phyloP scores from a whole-genome alignment of 2,113 vertebrate species.

The Brachypteracias leptosomus region DNA sequence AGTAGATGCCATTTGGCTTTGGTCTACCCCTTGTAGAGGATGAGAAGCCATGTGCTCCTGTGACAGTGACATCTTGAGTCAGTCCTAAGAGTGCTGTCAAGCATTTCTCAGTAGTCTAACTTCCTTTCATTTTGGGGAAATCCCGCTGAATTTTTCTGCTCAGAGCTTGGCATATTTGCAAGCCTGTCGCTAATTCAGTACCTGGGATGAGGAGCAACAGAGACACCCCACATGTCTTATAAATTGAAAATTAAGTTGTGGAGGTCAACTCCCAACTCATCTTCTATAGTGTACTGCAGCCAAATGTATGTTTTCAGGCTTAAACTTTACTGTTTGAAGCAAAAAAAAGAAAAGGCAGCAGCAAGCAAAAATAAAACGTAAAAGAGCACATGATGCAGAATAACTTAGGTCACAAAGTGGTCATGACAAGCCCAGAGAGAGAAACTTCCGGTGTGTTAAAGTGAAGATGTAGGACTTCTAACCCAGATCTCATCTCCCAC shows the following conservation, averaged over 20 bases:
- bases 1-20: background rate
- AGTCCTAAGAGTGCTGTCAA: background rate
- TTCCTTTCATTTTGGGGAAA: background rate
- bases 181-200: background rate
- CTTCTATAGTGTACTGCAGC: background rate
- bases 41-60: background rate
- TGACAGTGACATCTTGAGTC: background rate
- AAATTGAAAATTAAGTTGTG: background rate
- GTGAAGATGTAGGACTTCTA: background rate
- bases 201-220: background rate
- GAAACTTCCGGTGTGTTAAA: background rate
- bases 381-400: background rate
- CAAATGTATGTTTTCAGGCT: background rate
- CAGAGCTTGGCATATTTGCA: background rate
- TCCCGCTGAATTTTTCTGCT: background rate
- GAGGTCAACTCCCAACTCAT: background rate
- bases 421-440: background rate
- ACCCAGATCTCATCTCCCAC: background rate
- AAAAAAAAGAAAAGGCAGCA: background rate
- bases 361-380: background rate
- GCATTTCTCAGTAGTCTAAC: background rate
- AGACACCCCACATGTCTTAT: background rate
- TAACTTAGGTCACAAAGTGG: background rate
- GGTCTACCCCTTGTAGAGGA: background rate
- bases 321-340: background rate